Conservation (phyloP, 2,888 invertebrate genomes). For the Coremacera marginata region DNA sequence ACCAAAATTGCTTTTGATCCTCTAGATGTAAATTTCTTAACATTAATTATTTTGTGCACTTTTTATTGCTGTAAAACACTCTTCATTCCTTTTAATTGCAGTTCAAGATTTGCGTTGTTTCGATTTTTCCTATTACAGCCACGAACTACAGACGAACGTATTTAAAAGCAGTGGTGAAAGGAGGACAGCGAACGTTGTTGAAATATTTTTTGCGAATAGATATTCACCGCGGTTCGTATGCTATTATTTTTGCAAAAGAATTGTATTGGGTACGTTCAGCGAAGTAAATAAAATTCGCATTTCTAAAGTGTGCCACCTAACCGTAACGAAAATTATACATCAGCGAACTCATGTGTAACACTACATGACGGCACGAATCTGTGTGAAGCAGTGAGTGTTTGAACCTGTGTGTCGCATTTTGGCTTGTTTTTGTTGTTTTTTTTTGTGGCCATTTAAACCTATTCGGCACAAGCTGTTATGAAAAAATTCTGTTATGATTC, state of each 20-base stretch:
- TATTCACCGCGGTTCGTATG: not conserved
- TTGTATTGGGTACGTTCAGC: not conserved
- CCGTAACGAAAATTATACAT: not conserved
- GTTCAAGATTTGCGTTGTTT: slow-evolving; percentile 21
- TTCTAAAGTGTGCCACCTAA: not conserved
- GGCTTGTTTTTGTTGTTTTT: no score
- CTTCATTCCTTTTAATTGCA: slow-evolving; percentile 17
- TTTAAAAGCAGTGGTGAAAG: slow-evolving; percentile 25
- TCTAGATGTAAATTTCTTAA: not conserved
- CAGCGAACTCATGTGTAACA: no score
- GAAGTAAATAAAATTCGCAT: not conserved
- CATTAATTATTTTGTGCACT: not conserved
- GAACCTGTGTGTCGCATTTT: no score
- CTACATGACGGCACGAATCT: no score
- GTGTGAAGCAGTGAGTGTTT: no score
- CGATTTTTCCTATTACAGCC: slow-evolving; percentile 31
- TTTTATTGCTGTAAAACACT: slow-evolving; percentile 12
- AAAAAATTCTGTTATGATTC: no score
- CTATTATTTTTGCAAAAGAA: not conserved
- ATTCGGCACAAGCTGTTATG: no score
- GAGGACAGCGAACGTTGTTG: slow-evolving; percentile 14
- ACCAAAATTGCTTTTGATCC: not conserved
- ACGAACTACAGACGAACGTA: slow-evolving; percentile 31
- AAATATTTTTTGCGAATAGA: not conserved
- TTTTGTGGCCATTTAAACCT: no score